Base-by-base conservation (phyloP, 2,888 invertebrate species). In the Prosopocoilus inquinatus region DNA sequence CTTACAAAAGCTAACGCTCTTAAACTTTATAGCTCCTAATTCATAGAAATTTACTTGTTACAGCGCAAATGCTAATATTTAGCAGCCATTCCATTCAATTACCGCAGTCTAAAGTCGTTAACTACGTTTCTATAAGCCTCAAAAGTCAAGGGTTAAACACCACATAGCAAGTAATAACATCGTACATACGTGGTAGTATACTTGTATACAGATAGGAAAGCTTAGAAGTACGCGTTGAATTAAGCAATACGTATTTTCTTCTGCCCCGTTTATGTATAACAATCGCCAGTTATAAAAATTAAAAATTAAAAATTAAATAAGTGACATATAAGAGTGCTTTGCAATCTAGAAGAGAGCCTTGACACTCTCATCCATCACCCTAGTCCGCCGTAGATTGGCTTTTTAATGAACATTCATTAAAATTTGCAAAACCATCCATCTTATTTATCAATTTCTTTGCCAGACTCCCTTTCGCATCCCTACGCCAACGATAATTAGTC, bases 341-440 rank as follows among this genome's bases (percentile, higher is more conserved):
- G 12, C 41, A 16, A 16, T 16, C 9, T 13, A 41, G 15, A 41
- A 41, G 41, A 41, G 41, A 41, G 41, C 15, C 15, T 3, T 16
- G 41, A 11, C 9, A 5, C 41, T 13, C 35, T 32, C 57, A 57
- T 57, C 57, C 53, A 53, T 57, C 57, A 57, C 46, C 13, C 44
- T 38, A 38, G 32, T 12, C 16, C 33, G 33, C 16, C 16, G 15
- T 45, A 53, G 52, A 57, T 57, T 57, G 49, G 47, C 43, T 57
- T 57, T 56, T 49, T 57, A 53, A 57, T 57, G 57, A 57, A 53
- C 41, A 48, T 57, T 49, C 57, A 53, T 57, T 57, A 57, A 53
- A 53, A 57, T 53, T 49, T 43, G 53, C 53, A 33, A 13, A 45
- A 46, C 44, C 57, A 57, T 57, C 49, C 53, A 57, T 57, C 57